These are phyloP conservation scores for Amiota communis DNA, from an alignment of 2,888 invertebrate genomes.

Conservation along the genomic window DNA sequence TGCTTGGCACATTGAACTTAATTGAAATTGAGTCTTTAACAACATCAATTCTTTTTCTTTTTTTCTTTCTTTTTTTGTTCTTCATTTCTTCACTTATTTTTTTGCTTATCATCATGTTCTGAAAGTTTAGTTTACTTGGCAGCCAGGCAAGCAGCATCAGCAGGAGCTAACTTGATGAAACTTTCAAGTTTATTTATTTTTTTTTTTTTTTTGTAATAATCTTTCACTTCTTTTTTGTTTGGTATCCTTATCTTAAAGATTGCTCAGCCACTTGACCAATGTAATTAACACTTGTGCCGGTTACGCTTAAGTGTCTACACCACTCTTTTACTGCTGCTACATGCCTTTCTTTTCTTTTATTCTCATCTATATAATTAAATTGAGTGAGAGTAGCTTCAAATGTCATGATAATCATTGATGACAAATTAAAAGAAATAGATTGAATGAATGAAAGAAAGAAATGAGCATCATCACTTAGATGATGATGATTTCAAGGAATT, in stretches of 20 bases:
- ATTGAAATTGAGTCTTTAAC: conserved; percentile 62
- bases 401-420: not conserved
- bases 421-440: conserved; percentile 11
- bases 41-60: conserved; percentile 20
- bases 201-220: not conserved
- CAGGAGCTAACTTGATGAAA: not conserved
- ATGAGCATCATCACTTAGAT: not conserved
- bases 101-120: not conserved
- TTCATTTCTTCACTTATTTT: conserved; percentile 35
- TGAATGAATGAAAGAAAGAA: not conserved
- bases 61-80: conserved; percentile 3
- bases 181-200: not conserved
- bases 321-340: not conserved
- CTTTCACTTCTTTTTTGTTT: not conserved
- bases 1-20: conserved; percentile 48
- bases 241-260: not conserved
- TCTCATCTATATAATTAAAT: conserved; percentile 3
- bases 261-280: too few relatives aligned
- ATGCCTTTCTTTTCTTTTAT: not conserved
- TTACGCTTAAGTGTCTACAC: not conserved
- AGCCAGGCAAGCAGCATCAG: not conserved
- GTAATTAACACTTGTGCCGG: conserved; percentile 17
- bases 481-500: too few relatives aligned
- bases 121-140: conserved; percentile 9
- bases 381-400: not conserved